These are phyloP conservation scores for Amphipyra berbera DNA, from an alignment of 2,888 invertebrate genomes.

Conservation along the genomic window DNA sequence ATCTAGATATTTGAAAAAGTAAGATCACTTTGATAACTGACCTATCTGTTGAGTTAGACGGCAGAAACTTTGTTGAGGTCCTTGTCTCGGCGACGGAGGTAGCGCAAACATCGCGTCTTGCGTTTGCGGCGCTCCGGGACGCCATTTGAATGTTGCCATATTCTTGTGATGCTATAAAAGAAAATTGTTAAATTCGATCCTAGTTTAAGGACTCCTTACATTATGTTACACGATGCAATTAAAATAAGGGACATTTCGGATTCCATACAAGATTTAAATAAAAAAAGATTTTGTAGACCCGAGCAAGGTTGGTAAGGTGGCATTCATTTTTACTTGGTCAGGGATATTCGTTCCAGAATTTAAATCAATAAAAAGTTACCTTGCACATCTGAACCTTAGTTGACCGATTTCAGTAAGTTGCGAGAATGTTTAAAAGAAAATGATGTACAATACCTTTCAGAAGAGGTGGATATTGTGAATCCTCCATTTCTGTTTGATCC, in stretches of 20 bases:
- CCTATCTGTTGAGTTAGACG: conserved; percentile 89
- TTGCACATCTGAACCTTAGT: conserved; percentile 8
- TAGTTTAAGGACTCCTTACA: not conserved
- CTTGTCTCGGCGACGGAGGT: conserved; percentile 76
- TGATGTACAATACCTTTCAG: conserved; percentile 78
- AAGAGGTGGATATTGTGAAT: conserved; percentile 88
- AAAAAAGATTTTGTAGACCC: not conserved
- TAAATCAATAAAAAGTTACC: conserved; percentile 25
- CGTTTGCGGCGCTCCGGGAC: conserved; percentile 63
- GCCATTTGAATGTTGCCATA: conserved; percentile 88
- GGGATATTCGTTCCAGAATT: conserved; percentile 10
- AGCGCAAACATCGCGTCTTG: conserved; percentile 73
- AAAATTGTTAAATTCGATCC: not conserved
- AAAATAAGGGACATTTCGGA: conserved; percentile 5
- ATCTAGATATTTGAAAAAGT: too few species aligned
- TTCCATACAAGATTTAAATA: conserved; percentile 6
- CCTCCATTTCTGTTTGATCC: conserved; percentile 79
- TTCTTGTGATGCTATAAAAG: conserved; percentile 84
- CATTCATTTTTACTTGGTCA: conserved; percentile 11
- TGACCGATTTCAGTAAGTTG: conserved; percentile 1
- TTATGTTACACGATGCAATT: conserved; percentile 35
- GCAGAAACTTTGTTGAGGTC: conserved; percentile 86
- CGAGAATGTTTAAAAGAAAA: not conserved
- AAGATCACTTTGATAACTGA: conserved; percentile 33
- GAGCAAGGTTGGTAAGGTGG: conserved; percentile 9